Evolutionary conservation across 2,797 vertebrate genomes (phyloP), one percentile per base, ranked within the genome.

Genomic region (Melopsittacus undulatus): DNA sequence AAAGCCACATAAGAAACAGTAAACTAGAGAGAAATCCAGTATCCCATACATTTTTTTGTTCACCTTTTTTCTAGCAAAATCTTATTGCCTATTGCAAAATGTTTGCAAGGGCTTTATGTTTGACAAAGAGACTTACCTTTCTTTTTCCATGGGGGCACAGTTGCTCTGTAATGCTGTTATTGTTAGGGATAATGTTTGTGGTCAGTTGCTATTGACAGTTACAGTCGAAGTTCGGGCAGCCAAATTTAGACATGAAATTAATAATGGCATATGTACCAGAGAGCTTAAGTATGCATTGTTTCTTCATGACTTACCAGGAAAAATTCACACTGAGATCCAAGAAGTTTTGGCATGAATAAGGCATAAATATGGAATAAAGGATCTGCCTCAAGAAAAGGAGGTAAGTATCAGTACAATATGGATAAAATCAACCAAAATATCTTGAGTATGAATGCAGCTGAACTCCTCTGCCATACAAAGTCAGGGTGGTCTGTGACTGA

Each of bases 211-310:
- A 94, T 61, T 54, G 54, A 78, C 89, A 93, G 83, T 63, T 43
- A 90, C 46, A 92, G 76, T 57, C 2, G 0, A 87, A 92, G 66
- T 69, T 62, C 73, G 64, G 51, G 52, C 16, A 4, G 76, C 38
- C 87, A 94, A 96, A 91, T 86, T 91, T 90, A 96, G 95, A 90
- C 32, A 63, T 73, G 76, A 92, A 94, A 94, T 95, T 83, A 95
- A 83, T 91, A 94, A 96, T 30, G 42, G 46, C 40, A 16, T 79
- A 69, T 30, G 70, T 67, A 86, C 67, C 49, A 90, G 59, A 81
- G 38, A 78, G 54, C 14, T 62, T 67, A 88, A 69, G 36, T 54
- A 73, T 61, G 66, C 83, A 76, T 75, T 93, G 91, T 85, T 94
- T 75, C 74, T 72, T 94, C 32, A 30, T 90, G 66, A 92, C 69